Evolutionary conservation across 1,140 invertebrate species (phyloP), one percentile per base, ranked within the genome.

Genomic region (Zaprionus ghesquierei): DNA sequence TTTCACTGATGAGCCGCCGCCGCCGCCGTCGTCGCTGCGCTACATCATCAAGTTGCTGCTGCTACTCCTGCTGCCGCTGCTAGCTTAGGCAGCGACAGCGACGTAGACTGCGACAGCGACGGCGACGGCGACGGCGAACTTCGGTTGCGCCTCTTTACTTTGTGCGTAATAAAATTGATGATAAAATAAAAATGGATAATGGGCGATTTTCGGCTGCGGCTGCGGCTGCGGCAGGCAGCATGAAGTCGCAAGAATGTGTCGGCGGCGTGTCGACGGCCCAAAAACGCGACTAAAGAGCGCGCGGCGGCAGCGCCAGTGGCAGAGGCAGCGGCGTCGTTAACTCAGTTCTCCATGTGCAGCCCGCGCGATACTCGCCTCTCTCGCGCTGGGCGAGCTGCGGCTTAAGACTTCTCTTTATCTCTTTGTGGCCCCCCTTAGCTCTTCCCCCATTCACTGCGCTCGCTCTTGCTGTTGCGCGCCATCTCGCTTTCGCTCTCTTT

Each of bases 111-210:
- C 50, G 50, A n/a, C 20, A 1, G 5, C 54, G 33, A 49, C 31
- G 15, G 44, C 55, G 51, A 63, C 71, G 61, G 60, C 27, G 10
- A 15, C 3, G 15, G 10, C 13, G 12, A 22, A 59, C 66, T 60
- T 77, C 74, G 69, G 76, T 69, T 84, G 73, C 77, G 77, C 77
- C 77, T 85, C 81, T 85, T 80, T 80, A 78, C 81, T 86, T 84
- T 79, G 64, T 73, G 81, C 73, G 81, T 81, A 86, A 86, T 86
- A 86, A 86, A 86, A 86, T 86, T 86, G 81, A 86, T 81, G 82
- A 86, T 86, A 81, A 86, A 86, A 86, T 85, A 86, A 86, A 86
- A 86, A 81, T 86, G 81, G 81, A 86, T 86, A 86, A 86, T 86
- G 81, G 78, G 71, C 82, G 78, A 86, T 78, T 86, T 77, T 85